phyloP scores from a whole-genome alignment of 1,140 invertebrate genomes.

The Drosophila santomea region DNA sequence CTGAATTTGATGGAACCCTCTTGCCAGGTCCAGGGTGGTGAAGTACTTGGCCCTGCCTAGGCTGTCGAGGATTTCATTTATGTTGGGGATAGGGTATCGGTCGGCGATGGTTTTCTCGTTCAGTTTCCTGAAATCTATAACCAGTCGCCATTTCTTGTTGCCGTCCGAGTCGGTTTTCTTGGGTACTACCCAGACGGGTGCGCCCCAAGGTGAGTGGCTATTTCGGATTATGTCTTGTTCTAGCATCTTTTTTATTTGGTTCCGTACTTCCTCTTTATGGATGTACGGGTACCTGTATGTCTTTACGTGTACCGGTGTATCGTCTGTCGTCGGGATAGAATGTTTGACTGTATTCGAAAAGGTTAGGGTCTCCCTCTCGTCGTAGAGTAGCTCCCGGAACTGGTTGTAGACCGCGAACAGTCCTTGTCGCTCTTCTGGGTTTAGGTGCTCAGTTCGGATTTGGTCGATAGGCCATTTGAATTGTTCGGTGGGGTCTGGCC shows the following conservation, averaged over 20 bases:
- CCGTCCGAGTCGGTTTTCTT: too few relatives aligned
- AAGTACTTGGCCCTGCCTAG: slow-evolving; percentile 2
- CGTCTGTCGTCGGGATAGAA: too few relatives aligned
- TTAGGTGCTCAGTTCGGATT: too few relatives aligned
- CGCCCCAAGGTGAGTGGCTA: slow-evolving; percentile 1
- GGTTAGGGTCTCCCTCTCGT: too few relatives aligned
- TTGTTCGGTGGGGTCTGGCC: too few relatives aligned
- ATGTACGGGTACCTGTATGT: neutral
- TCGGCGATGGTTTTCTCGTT: slow-evolving; percentile 19
- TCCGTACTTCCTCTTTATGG: neutral
- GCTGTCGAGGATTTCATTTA: slow-evolving; percentile 6
- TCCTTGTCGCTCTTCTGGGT: too few relatives aligned
- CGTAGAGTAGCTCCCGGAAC: too few relatives aligned
- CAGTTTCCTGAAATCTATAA: slow-evolving; percentile 2
- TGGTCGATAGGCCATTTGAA: too few relatives aligned
- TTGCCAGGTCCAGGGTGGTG: neutral
- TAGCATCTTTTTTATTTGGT: neutral
- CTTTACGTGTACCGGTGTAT: too few relatives aligned
- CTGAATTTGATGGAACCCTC: neutral
- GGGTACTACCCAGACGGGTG: neutral
- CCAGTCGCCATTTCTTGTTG: neutral
- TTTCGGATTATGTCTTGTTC: neutral
- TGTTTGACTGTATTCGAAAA: too few relatives aligned
- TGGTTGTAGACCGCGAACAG: too few relatives aligned
- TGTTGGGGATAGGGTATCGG: slow-evolving; percentile 5